Base-by-base conservation (phyloP, 2,113 vertebrate species). In the Sprattus sprattus region DNA sequence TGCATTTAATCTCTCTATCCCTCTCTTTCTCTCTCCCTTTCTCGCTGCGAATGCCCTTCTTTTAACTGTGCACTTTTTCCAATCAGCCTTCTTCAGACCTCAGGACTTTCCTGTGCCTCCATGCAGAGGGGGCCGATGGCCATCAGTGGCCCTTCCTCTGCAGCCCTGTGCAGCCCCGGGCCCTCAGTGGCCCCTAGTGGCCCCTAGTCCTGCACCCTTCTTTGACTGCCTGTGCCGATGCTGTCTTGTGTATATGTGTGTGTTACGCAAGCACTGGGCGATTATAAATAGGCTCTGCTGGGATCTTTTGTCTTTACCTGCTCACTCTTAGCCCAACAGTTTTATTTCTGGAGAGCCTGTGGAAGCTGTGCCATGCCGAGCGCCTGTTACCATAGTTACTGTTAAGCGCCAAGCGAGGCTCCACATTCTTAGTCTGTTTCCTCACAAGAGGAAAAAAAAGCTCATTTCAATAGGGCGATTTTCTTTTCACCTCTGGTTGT, bases 251-350 rank as follows among this genome's bases (percentile, higher is more conserved):
- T 83, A 78, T 88, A 82, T 84, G 84, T 67, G 83, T 84, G 84
- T 67, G 94, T 96, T 96, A 96, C 95, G 93, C 95, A 96, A 96
- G 93, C 89, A 82, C 87, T 39, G 57, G 32, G 52, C 2, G 90
- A 89, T 94, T 95, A 96, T 94, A 95, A 95, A 95, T 96, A 95
- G 95, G 88, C 93, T 94, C 91, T 93, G 94, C 94, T 93, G 86
- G 92, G 94, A 95, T 95, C 95, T 95, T 96, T 96, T 96, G 95
- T 96, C 94, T 96, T 95, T 95, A 96, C 95, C 95, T 96, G 95
- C 94, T 95, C 93, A 91, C 93, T 95, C 94, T 93, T 95, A 94
- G 94, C 94, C 93, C 92, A 95, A 94, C 94, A 93, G 92, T 94
- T 95, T 94, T 96, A 94, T 95, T 95, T 95, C 94, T 95, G 94